Percentiles rank a stretch among this genome's conserved stretches.
phyloP scores from a whole-genome alignment of 2,113 vertebrate species.

The Ctenodactylus gundi region DNA sequence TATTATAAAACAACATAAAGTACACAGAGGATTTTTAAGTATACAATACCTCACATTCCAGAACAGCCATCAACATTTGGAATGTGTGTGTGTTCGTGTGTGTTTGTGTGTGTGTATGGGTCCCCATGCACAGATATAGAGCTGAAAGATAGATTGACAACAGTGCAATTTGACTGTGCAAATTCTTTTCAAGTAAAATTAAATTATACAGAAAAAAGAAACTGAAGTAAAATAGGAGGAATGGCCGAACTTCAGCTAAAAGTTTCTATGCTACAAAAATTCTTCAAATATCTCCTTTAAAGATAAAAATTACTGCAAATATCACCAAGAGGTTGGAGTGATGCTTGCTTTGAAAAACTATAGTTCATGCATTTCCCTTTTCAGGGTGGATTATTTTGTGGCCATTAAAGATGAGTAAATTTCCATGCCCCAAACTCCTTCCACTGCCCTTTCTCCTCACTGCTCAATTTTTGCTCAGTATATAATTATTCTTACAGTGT shows the following conservation, averaged over 20 bases:
- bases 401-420: background rate
- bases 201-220: constrained; percentile 27
- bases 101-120: background rate
- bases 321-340: background rate
- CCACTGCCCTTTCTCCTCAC: background rate
- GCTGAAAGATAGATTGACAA: background rate
- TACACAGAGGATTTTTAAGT: background rate
- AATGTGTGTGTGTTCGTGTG: background rate
- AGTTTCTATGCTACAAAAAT: constrained; percentile 20
- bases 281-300: background rate
- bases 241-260: background rate
- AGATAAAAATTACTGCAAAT: background rate
- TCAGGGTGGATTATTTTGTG: background rate
- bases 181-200: constrained; percentile 38
- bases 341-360: background rate
- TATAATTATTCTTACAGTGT: background rate
- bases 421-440: background rate
- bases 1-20: constrained; percentile 33
- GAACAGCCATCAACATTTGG: background rate
- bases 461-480: background rate
- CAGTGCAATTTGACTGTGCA: background rate
- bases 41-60: background rate
- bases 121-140: background rate
- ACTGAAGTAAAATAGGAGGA: background rate
- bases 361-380: background rate